phyloP scores from a whole-genome alignment of 2,113 vertebrate species.

The Nothocercus nigrocapillus region DNA sequence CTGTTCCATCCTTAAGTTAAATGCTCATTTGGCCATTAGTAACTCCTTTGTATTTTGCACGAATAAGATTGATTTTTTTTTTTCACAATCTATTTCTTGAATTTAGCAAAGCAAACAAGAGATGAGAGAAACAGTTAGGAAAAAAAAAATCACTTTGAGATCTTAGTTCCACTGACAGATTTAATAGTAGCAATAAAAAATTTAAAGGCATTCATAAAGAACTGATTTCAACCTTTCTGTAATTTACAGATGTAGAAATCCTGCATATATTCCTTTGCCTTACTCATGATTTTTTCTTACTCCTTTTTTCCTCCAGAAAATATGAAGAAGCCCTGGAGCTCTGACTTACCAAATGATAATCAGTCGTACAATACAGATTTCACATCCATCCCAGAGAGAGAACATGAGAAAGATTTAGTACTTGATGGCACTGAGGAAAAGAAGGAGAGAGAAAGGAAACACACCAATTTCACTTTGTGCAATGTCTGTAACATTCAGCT shows the following conservation, averaged over 20 bases:
- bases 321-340: constrained; percentile 52
- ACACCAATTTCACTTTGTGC: constrained; percentile 78
- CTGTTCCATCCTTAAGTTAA: neutral
- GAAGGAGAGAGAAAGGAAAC: constrained; percentile 77
- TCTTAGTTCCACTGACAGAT: neutral
- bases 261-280: neutral
- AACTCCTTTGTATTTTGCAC: neutral
- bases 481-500: constrained; percentile 83
- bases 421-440: constrained; percentile 72
- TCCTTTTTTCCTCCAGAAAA: neutral
- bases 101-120: neutral
- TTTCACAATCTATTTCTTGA: neutral
- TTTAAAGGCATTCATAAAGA: neutral
- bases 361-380: constrained; percentile 65
- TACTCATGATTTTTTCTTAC: neutral
- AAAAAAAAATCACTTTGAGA: neutral
- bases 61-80: neutral
- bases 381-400: constrained; percentile 39
- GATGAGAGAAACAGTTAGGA: neutral
- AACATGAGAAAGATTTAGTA: constrained; percentile 69
- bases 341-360: neutral
- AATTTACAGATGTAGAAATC: neutral
- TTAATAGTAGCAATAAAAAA: neutral
- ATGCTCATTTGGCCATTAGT: neutral
- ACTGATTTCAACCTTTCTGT: neutral